phyloP scores from a whole-genome alignment of 2,888 invertebrate genomes.

The Zygogramma bicolorata region DNA sequence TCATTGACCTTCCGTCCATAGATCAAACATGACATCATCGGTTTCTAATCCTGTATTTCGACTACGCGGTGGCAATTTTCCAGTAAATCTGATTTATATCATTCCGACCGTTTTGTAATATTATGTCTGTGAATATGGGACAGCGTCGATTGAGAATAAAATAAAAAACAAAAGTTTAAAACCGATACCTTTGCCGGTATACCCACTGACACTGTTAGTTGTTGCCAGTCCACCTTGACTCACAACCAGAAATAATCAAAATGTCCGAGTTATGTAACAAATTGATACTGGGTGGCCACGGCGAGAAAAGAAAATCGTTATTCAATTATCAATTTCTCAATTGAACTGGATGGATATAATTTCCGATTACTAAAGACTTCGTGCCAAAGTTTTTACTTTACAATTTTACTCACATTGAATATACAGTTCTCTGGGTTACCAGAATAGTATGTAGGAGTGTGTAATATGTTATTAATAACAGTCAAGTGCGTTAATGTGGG shows the following conservation, averaged over 20 bases:
- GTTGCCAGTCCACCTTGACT: constrained; percentile 39
- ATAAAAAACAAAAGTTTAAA: neutral
- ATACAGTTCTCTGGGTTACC: too few relatives aligned
- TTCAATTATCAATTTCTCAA: too few relatives aligned
- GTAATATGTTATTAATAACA: too few relatives aligned
- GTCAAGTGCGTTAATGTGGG: too few relatives aligned
- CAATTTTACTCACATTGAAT: too few relatives aligned
- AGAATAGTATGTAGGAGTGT: too few relatives aligned
- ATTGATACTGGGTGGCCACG: neutral
- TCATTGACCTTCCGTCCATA: neutral
- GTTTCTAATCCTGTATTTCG: neutral
- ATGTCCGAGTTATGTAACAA: neutral
- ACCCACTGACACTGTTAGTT: constrained; percentile 15
- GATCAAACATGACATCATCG: neutral
- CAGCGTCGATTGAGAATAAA: neutral
- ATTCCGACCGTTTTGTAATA: neutral
- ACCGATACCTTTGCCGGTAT: constrained; percentile 18
- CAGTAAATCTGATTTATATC: neutral
- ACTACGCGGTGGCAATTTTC: neutral
- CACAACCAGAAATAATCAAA: constrained; percentile 29
- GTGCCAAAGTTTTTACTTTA: too few relatives aligned
- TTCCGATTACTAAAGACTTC: too few relatives aligned
- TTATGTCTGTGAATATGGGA: neutral
- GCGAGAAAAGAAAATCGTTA: neutral
- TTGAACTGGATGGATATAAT: too few relatives aligned